phyloP scores from a whole-genome alignment of 2,888 invertebrate genomes.

The Pterostichus madidus region DNA sequence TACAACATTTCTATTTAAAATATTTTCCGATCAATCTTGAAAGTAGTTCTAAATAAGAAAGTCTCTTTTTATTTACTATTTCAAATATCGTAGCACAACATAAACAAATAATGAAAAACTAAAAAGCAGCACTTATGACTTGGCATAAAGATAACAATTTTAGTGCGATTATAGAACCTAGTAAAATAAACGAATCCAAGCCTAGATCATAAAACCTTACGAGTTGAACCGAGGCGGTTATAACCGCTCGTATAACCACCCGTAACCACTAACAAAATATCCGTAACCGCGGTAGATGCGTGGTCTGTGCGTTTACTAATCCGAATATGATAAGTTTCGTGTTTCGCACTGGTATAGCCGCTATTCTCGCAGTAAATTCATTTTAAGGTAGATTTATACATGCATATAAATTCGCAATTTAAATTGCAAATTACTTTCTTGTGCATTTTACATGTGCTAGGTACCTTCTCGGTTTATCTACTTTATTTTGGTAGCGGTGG shows the following conservation, averaged over 20 bases:
- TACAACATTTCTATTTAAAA: too few species aligned
- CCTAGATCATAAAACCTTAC: constrained; percentile 39
- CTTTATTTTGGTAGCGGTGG: constrained; percentile 37
- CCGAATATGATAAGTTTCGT: constrained; percentile 46
- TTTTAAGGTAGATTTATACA: constrained; percentile 64
- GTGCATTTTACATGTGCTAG: constrained; percentile 63
- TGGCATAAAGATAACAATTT: constrained; percentile 42
- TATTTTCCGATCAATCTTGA: too few species aligned
- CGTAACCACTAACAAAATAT: constrained; percentile 19
- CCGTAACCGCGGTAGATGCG: constrained; percentile 17
- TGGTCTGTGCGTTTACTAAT: constrained; percentile 26
- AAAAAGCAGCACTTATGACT: constrained; percentile 23
- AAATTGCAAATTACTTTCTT: constrained; percentile 63
- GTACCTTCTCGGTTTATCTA: constrained; percentile 35
- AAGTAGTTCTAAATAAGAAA: too few species aligned
- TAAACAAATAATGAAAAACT: constrained; percentile 33
- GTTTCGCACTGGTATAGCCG: constrained; percentile 29
- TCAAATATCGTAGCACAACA: not conserved
- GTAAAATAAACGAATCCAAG: constrained; percentile 42
- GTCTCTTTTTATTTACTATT: too few species aligned
- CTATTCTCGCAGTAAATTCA: constrained; percentile 53
- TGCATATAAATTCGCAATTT: constrained; percentile 62
- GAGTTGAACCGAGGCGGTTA: constrained; percentile 22
- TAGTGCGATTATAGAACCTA: constrained; percentile 27
- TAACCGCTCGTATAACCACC: constrained; percentile 9